Conservation (phyloP, 2,888 invertebrate species). For the Zygothrica quintamaculata region DNA sequence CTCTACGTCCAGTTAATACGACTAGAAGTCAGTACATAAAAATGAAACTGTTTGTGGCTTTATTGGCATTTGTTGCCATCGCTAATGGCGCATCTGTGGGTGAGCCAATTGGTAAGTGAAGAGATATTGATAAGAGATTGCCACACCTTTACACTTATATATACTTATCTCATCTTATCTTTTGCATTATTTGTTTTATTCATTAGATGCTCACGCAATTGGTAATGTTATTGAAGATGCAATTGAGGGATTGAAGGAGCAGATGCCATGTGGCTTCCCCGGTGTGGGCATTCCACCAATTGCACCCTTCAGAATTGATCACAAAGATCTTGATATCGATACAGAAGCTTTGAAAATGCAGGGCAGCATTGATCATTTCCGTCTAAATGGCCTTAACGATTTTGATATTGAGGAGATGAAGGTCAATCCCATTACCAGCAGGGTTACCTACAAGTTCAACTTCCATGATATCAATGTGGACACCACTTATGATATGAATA, state of each 20-base stretch:
- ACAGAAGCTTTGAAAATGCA: constrained; percentile 48
- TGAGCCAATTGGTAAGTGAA: constrained; percentile 67
- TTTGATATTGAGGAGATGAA: constrained; percentile 77
- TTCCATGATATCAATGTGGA: constrained; percentile 75
- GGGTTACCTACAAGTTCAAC: constrained; percentile 67
- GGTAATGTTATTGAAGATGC: constrained; percentile 62
- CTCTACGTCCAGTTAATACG: constrained; percentile 62
- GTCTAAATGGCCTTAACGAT: constrained; percentile 73
- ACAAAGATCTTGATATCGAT: constrained; percentile 69
- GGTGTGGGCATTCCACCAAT: constrained; percentile 75
- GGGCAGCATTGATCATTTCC: constrained; percentile 71
- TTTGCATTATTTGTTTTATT: neutral
- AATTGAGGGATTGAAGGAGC: constrained; percentile 63
- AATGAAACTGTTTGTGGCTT: constrained; percentile 77
- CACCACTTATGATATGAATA: constrained; percentile 70
- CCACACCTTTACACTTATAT: neutral
- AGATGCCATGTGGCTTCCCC: constrained; percentile 82
- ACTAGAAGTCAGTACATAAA: constrained; percentile 33
- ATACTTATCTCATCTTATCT: neutral
- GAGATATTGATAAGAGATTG: neutral
- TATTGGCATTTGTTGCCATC: constrained; percentile 76
- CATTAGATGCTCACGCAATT: constrained; percentile 68
- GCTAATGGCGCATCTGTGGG: constrained; percentile 62
- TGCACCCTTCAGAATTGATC: constrained; percentile 73
- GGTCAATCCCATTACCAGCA: constrained; percentile 76